Conservation (phyloP, 2,888 invertebrate species). For the Pediacus dermestoides region DNA sequence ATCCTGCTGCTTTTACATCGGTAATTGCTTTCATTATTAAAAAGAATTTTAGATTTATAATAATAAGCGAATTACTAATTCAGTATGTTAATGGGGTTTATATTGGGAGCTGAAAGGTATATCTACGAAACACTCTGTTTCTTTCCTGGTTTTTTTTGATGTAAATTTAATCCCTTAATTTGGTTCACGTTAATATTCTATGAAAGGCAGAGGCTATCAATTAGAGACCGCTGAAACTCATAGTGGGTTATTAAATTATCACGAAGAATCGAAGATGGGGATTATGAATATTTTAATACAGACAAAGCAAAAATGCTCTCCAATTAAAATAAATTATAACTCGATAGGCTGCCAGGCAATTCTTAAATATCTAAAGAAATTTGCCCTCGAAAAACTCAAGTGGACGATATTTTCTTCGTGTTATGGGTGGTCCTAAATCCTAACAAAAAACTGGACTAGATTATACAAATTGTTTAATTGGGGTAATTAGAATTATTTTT, state of each 20-base stretch:
- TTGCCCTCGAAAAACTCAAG: too few relatives aligned
- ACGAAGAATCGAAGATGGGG: conserved; percentile 13
- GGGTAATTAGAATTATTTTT: too few relatives aligned
- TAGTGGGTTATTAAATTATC: conserved; percentile 40
- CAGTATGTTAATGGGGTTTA: conserved; percentile 32
- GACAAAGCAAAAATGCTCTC: background rate
- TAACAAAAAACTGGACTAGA: too few relatives aligned
- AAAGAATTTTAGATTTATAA: conserved; percentile 24
- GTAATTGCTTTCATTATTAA: conserved; percentile 43
- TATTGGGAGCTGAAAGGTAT: too few relatives aligned
- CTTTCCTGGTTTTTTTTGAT: too few relatives aligned
- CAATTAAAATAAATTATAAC: conserved; percentile 6
- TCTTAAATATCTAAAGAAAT: too few relatives aligned
- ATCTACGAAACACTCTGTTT: too few relatives aligned
- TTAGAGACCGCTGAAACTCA: conserved; percentile 38
- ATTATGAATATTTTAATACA: conserved; percentile 3
- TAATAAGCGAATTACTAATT: conserved; percentile 32
- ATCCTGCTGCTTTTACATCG: conserved; percentile 30
- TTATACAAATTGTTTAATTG: too few relatives aligned
- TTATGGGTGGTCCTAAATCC: too few relatives aligned
- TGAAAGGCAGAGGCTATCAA: conserved; percentile 33
- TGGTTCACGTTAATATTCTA: conserved; percentile 35
- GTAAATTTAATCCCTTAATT: conserved; percentile 15
- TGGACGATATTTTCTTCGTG: too few relatives aligned
- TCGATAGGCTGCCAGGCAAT: conserved; percentile 1